Evolutionary conservation across 2,888 invertebrate genomes (phyloP), one percentile per base, ranked within the genome.

Genomic region (Erebia epiphron): DNA sequence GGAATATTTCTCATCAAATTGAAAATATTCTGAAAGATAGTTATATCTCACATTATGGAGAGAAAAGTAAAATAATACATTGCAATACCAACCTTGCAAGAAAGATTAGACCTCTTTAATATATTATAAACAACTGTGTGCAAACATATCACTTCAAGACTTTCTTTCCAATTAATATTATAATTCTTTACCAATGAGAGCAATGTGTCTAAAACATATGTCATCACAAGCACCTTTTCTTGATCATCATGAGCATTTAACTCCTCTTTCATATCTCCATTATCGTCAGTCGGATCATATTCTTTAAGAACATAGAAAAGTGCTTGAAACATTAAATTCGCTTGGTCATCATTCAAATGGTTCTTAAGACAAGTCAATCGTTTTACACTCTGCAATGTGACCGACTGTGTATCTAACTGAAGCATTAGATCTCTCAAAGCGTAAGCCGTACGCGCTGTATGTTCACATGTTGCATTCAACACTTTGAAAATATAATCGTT

Each of bases 131-230:
- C 89, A 63, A 90, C 79, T 50, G 82, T 85, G 70, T 92, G 91
- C 13, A 97, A 88, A 75, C 96, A 96, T 72, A 96, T 93, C 0
- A 96, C 95, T 89, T 97, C 97, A 2, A 97, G 92, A 70, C 96
- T 96, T 78, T 97, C 96, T 70, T 95, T 95, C 97, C 97, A 97
- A 49, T 95, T 95, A 14, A 97, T 95, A 73, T 95, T 94, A 77
- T 96, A 96, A 62, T 95, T 94, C 71, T 95, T 95, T 5, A 97
- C 95, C 58, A 97, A 88, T 0, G 94, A 91, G 26, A 95, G 91
- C 13, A 97, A 87, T 0, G 94, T 95, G 70, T 96, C 95, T 70
- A 97, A 86, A 0, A 96, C 92, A n/a, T 95, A 94, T 11, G 95
- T 94, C 81, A 96, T 88, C 41, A 96, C 94, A 57, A 86, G 78